Conservation (phyloP, 2,888 invertebrate species). For the Ferrisia virgata region DNA sequence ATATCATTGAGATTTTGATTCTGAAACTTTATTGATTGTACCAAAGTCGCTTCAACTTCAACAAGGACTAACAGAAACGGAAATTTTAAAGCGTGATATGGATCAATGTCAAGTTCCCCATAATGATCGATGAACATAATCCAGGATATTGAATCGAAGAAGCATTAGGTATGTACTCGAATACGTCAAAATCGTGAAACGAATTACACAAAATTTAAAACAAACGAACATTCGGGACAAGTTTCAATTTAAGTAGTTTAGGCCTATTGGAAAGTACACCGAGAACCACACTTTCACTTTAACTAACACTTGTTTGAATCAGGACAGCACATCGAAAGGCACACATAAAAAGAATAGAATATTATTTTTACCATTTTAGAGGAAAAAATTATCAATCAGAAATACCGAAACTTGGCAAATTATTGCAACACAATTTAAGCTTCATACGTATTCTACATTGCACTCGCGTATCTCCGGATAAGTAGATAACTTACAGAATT, state of each 20-base stretch:
- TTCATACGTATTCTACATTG: not conserved
- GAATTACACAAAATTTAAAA: not conserved
- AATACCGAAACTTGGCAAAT: not conserved
- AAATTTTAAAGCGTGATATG: not conserved
- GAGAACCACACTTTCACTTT: conserved; percentile 3
- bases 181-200: not conserved
- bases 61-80: not conserved
- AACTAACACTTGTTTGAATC: not conserved
- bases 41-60: not conserved
- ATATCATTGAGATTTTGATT: too few species aligned
- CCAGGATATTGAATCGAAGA: not conserved
- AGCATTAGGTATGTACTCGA: not conserved
- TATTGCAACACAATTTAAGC: not conserved
- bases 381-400: not conserved
- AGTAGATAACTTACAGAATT: not conserved
- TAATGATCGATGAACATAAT: not conserved
- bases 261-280: conserved; percentile 10
- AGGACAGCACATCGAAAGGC: not conserved
- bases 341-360: not conserved
- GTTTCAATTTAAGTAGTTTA: not conserved
- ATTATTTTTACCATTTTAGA: not conserved
- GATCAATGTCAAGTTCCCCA: not conserved
- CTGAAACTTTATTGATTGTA: not conserved
- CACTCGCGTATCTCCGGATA: not conserved
- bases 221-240: not conserved